These are phyloP conservation scores for Hippocampus kuda DNA, from an alignment of 2,797 vertebrate genomes.

Conservation along the genomic window DNA sequence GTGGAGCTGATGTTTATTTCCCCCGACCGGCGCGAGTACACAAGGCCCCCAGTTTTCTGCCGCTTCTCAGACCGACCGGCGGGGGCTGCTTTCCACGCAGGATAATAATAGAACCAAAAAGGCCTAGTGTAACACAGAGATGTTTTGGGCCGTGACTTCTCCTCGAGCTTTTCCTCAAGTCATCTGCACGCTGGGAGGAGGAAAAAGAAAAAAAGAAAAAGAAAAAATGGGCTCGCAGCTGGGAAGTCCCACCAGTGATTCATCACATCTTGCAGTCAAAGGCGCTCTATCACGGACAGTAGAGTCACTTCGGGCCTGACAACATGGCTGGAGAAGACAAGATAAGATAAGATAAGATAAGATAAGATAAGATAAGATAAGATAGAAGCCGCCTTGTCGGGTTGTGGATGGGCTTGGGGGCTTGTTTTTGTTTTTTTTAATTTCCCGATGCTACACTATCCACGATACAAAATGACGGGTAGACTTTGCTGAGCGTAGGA, in stretches of 20 bases:
- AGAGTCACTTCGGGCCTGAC: neutral
- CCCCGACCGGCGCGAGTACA: slow-evolving; percentile 46
- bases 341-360: too few species aligned
- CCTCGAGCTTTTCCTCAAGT: slow-evolving; percentile 34
- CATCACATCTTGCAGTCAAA: neutral
- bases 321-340: too few species aligned
- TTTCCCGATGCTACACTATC: too few species aligned
- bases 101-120: slow-evolving; percentile 31
- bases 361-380: too few species aligned
- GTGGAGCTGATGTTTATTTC: slow-evolving; percentile 57
- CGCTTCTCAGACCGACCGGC: slow-evolving; percentile 6
- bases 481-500: too few species aligned
- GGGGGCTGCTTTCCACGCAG: slow-evolving; percentile 11
- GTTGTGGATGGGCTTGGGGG: too few species aligned
- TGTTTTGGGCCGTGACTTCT: slow-evolving; percentile 50
- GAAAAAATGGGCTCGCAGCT: neutral
- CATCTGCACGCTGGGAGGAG: slow-evolving; percentile 44
- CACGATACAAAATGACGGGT: too few species aligned
- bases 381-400: too few species aligned
- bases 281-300: neutral
- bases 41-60: slow-evolving; percentile 17
- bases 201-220: neutral
- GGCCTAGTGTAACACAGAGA: slow-evolving; percentile 29
- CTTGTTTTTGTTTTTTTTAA: too few species aligned
- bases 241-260: neutral